phyloP scores from a whole-genome alignment of 2,113 vertebrate genomes.

The Kryptolebias marmoratus region DNA sequence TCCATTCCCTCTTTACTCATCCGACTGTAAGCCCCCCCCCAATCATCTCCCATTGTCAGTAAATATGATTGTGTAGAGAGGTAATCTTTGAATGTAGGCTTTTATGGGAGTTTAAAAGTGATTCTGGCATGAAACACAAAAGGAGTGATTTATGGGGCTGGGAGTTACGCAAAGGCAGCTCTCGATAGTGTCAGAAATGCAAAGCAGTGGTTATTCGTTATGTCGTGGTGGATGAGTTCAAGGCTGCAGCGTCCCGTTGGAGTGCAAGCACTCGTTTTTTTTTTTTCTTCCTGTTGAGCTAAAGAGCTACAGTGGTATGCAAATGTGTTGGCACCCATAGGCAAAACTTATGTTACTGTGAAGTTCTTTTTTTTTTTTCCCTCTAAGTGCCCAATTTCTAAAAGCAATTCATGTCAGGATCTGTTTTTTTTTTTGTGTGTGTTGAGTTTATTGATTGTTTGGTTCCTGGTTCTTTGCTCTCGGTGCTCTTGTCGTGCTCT shows the following conservation, averaged over 20 bases:
- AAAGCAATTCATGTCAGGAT: no score
- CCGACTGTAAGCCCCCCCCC: slow-evolving; percentile 39
- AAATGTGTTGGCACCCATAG: background rate
- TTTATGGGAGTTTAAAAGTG: slow-evolving; percentile 63
- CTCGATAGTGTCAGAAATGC: slow-evolving; percentile 31
- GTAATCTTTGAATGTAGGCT: slow-evolving; percentile 61
- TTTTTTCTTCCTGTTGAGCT: no score
- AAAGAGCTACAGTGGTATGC: background rate
- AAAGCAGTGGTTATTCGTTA: slow-evolving; percentile 12
- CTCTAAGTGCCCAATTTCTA: no score
- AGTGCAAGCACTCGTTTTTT: background rate
- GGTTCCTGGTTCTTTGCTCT: no score
- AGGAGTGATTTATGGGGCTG: slow-evolving; percentile 71
- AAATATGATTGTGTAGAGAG: slow-evolving; percentile 65
- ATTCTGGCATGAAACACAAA: slow-evolving; percentile 62
- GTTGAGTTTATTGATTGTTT: no score
- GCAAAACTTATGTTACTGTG: no score
- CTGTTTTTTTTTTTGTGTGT: no score
- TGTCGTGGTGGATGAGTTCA: background rate
- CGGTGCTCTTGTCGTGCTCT: no score
- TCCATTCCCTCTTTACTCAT: slow-evolving; percentile 53
- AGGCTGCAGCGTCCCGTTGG: background rate
- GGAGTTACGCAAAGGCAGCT: slow-evolving; percentile 48
- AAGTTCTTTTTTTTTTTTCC: no score
- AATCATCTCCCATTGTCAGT: slow-evolving; percentile 69